Conservation (phyloP, 2,797 vertebrate genomes). For the Silurus aristotelis region DNA sequence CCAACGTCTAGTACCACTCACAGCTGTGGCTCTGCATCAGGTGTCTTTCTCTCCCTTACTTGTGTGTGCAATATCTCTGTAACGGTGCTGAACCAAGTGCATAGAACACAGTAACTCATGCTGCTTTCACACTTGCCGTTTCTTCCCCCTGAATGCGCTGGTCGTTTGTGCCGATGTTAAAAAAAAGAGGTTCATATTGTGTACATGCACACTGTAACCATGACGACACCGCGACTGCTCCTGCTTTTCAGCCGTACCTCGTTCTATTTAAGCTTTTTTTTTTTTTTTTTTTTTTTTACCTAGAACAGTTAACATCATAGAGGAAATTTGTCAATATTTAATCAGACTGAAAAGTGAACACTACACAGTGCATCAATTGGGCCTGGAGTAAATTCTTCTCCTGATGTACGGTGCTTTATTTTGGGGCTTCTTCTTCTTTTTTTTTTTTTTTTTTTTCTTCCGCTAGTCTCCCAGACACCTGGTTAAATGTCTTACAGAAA, state of each 20-base stretch:
- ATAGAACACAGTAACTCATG: background rate
- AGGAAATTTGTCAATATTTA: background rate
- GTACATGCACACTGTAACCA: background rate
- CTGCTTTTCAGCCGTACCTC: background rate
- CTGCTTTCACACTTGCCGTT: background rate
- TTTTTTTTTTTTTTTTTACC: background rate
- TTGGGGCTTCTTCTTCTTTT: background rate
- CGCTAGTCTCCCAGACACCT: too few species aligned
- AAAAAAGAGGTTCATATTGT: background rate
- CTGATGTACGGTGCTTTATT: background rate
- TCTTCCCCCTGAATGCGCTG: background rate
- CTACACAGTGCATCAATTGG: too few species aligned
- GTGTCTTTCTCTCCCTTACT: background rate
- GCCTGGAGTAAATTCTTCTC: background rate
- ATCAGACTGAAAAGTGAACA: background rate
- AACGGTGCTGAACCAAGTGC: background rate
- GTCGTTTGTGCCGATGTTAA: background rate
- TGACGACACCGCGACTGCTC: slow-evolving; percentile 7
- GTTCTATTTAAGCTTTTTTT: background rate
- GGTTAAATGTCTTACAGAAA: too few species aligned
- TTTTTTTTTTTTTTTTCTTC: background rate
- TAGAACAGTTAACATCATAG: background rate
- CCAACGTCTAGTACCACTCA: slow-evolving; percentile 7
- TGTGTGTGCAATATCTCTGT: background rate
- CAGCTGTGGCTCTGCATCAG: slow-evolving; percentile 37